These are phyloP conservation scores for Oegoconia quadripuncta DNA, from an alignment of 2,888 invertebrate genomes.

Conservation along the genomic window DNA sequence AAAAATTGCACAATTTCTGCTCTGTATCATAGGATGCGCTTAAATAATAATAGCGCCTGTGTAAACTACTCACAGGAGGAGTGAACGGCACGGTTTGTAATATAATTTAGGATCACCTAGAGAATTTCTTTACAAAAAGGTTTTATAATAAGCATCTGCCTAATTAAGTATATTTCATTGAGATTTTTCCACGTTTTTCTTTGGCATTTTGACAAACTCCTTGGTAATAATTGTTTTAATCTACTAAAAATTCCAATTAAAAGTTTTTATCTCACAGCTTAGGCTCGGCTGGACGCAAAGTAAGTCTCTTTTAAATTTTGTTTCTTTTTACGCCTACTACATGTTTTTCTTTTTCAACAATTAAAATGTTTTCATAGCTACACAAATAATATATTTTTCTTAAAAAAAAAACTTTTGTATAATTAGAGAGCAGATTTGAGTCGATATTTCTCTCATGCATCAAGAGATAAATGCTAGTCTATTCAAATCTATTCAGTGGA, in stretches of 20 bases:
- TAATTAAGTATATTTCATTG: constrained; percentile 19
- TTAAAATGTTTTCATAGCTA: neutral
- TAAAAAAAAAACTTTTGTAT: no score
- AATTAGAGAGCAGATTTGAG: no score
- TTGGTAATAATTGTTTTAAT: constrained; percentile 63
- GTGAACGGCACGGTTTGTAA: constrained; percentile 4
- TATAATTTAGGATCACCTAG: constrained; percentile 7
- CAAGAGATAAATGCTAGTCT: constrained; percentile 34
- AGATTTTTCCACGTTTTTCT: constrained; percentile 36
- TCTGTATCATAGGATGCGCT: neutral
- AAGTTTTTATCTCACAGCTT: constrained; percentile 63
- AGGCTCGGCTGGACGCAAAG: constrained; percentile 38
- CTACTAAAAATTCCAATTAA: constrained; percentile 67
- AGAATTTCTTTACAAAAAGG: constrained; percentile 5
- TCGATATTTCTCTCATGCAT: constrained; percentile 39
- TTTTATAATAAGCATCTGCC: constrained; percentile 12
- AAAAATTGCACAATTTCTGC: constrained; percentile 9
- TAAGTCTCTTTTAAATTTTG: constrained; percentile 33
- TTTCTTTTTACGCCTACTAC: constrained; percentile 1
- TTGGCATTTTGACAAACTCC: constrained; percentile 42
- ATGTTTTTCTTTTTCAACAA: neutral
- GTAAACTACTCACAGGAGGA: constrained; percentile 4
- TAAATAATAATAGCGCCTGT: constrained; percentile 6
- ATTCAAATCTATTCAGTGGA: constrained; percentile 64
- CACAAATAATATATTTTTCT: neutral